Evolutionary conservation across 2,888 invertebrate species (phyloP).

Genomic region (Bhutanitis thaidina): DNA sequence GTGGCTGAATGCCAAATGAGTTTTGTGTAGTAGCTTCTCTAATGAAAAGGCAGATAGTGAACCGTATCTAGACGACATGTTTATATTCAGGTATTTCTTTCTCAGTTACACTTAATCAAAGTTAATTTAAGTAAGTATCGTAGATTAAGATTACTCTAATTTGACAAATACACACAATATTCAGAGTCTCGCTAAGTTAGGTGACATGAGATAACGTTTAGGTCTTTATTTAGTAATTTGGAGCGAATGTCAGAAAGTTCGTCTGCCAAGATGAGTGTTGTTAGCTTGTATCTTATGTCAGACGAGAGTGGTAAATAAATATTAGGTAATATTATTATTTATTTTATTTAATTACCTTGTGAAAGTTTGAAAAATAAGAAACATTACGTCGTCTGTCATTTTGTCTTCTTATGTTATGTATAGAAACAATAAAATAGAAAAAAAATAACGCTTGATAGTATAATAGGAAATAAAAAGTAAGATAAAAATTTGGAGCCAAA

Average conservation of each 20-base stretch:
- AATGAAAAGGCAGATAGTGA: constrained; percentile 52
- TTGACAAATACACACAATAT: constrained; percentile 24
- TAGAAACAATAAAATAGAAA: not conserved
- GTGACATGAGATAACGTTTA: constrained; percentile 22
- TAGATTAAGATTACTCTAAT: constrained; percentile 20
- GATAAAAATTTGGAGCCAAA: constrained; percentile 31
- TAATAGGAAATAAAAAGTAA: constrained; percentile 10
- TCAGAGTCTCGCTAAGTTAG: constrained; percentile 3
- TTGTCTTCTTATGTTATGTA: no score
- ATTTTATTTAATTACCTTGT: no score
- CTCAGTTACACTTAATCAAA: constrained; percentile 26
- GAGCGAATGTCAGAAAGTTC: constrained; percentile 1
- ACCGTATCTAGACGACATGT: constrained; percentile 47
- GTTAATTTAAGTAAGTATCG: constrained; percentile 24
- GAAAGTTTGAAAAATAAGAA: no score
- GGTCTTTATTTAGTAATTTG: constrained; percentile 28
- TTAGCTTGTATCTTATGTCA: not conserved
- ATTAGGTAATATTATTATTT: no score
- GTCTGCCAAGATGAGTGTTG: not conserved
- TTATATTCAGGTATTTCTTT: constrained; percentile 36
- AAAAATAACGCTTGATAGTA: not conserved
- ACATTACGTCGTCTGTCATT: no score
- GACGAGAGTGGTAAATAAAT: not conserved
- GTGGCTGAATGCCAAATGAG: constrained; percentile 78
- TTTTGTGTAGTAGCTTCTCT: constrained; percentile 71